Evolutionary conservation across 2,113 vertebrate genomes (phyloP).

Genomic region (Microtus montanus): DNA sequence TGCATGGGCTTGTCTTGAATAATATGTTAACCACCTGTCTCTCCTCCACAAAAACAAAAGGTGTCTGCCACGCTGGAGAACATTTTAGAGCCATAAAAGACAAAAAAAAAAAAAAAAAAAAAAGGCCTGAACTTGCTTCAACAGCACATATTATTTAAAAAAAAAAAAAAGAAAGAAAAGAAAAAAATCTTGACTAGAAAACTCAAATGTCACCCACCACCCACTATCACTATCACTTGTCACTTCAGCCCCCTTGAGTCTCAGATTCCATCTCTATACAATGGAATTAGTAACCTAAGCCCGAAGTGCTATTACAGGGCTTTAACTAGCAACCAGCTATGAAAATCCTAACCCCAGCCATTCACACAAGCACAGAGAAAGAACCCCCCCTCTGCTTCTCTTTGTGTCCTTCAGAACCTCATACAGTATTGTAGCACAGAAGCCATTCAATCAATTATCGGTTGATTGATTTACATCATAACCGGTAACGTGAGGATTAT

Average conservation of each 20-base stretch:
- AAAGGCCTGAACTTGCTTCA: background rate
- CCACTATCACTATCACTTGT: background rate
- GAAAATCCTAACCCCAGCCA: background rate
- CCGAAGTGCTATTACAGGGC: background rate
- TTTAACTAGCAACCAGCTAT: background rate
- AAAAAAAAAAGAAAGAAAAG: too few species aligned
- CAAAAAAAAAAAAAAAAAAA: background rate
- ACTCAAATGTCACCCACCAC: background rate
- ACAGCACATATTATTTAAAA: background rate
- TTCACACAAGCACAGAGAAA: background rate
- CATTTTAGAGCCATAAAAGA: background rate
- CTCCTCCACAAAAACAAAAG: constrained; percentile 35
- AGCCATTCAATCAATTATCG: constrained; percentile 44
- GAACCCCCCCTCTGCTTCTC: background rate
- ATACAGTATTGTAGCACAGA: background rate
- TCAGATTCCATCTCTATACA: constrained; percentile 27
- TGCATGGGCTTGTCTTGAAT: constrained; percentile 42
- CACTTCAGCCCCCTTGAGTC: background rate
- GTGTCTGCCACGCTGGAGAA: background rate
- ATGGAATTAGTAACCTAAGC: background rate
- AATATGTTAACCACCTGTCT: constrained; percentile 36
- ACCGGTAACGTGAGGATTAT: constrained; percentile 53
- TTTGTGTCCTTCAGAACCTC: constrained; percentile 16
- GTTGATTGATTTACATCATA: constrained; percentile 45
- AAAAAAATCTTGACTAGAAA: background rate